Evolutionary conservation across 2,797 vertebrate species (phyloP).

Genomic region (Helarctos malayanus): DNA sequence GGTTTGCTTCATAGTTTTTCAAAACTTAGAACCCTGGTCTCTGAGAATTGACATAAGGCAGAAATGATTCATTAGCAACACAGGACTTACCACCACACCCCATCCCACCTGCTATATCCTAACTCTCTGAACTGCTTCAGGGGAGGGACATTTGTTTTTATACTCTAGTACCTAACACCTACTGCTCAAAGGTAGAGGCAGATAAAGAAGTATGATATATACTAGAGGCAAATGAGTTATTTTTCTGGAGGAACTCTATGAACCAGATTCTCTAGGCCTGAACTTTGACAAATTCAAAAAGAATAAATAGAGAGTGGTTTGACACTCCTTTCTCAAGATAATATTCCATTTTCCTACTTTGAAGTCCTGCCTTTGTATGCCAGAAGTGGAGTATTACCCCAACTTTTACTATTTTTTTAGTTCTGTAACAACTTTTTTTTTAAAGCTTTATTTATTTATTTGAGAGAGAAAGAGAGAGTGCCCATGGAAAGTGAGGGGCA

Average conservation of each 20-base stretch:
- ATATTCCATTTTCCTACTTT: constrained; percentile 1
- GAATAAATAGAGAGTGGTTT: neutral
- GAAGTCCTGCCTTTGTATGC: neutral
- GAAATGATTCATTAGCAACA: neutral
- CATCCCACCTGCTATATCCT: rapidly evolving
- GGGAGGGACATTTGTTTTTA: neutral
- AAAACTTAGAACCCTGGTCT: neutral
- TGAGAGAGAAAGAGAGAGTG: neutral
- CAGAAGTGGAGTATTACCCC: constrained; percentile 1
- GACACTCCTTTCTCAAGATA: neutral
- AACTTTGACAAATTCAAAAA: neutral
- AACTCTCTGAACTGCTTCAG: neutral
- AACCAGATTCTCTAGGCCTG: neutral
- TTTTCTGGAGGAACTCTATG: neutral
- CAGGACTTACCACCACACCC: neutral
- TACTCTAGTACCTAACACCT: neutral
- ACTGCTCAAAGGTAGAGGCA: too few relatives aligned
- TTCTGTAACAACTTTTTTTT: neutral
- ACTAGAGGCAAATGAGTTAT: neutral
- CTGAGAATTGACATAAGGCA: neutral
- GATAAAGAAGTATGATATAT: too few relatives aligned
- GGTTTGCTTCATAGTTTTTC: neutral
- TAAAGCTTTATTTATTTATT: neutral
- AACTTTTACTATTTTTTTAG: neutral
- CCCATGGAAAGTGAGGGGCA: neutral